Conservation (phyloP, 2,113 vertebrate species). For the Oreocharis arfaki region DNA sequence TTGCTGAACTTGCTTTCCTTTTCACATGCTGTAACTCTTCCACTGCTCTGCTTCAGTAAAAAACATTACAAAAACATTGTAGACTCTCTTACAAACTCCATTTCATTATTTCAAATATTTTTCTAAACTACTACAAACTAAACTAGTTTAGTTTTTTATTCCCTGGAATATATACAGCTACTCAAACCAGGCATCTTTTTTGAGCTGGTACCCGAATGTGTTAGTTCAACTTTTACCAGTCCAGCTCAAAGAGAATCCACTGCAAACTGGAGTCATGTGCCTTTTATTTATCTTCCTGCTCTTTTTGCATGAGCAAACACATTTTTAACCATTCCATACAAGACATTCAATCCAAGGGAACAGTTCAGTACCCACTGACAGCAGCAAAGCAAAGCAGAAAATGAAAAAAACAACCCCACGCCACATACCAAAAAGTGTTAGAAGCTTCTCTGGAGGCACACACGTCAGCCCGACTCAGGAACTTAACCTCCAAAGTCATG, state of each 20-base stretch:
- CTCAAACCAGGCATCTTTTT: not conserved
- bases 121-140: not conserved
- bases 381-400: not conserved
- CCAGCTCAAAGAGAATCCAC: not conserved
- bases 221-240: not conserved
- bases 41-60: not conserved
- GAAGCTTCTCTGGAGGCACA: not conserved
- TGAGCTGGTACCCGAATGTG: not conserved
- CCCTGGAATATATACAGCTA: not conserved
- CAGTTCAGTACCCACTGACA: not conserved
- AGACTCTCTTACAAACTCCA: not conserved
- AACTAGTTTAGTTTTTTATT: not conserved
- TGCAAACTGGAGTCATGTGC: not conserved
- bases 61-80: not conserved
- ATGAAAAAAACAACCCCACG: not conserved
- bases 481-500: not conserved
- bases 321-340: not conserved
- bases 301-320: not conserved
- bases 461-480: not conserved
- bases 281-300: not conserved
- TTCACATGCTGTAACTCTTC: not conserved
- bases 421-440: accelerated
- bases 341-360: not conserved
- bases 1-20: not conserved
- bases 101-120: not conserved